Evolutionary conservation across 92 coral and sea anemone genomes (phyloP), one percentile per base, ranked within the genome.

Genomic region (Parazoanthus swiftii): DNA sequence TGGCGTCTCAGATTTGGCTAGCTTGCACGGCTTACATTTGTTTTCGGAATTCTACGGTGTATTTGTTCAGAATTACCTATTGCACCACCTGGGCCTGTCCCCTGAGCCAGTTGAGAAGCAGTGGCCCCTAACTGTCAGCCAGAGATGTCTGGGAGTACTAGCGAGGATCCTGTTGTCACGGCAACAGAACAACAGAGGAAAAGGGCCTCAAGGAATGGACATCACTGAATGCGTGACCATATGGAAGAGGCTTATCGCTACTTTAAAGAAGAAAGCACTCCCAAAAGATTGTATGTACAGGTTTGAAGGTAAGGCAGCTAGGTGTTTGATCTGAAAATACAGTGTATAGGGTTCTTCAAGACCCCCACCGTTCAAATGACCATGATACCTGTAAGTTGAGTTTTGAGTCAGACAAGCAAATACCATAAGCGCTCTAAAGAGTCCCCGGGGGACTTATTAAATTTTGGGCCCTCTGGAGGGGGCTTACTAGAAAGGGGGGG

Each of bases 101-200:
- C 98, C 99, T 33, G 77, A 86, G 13, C 68, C 78, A 58, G n/a
- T 26, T 66, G 94, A 92, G 9, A 92, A 91, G 39, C 91, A 85
- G 3, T 97, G 99, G 99, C 98, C 97, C 39, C 88, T 97, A 63
- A 93, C 88, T 36, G 90, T 97, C 39, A 91, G 94, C 82, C 92
- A 94, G 42, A 92, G 97, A 10, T 90, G 99, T 56, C 88, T 97
- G 76, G 94, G 94, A 21, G 92, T 97, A 80, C 93, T 97, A 33
- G 98, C 98, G 76, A 92, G 99, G 90, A 94, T 97, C 39, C 79
- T 97, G 67, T 88, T 97, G 84, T 94, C 95, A 44, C 86, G 98
- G 73, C 98, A 95, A 79, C 95, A 95, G 92, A 91, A 86, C 81
- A 89, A 91, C 36, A 90, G 80, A 26, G 88, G 88, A 37, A 59